phyloP scores from a whole-genome alignment of 2,113 vertebrate genomes.

The Microcebus ravelobensis region DNA sequence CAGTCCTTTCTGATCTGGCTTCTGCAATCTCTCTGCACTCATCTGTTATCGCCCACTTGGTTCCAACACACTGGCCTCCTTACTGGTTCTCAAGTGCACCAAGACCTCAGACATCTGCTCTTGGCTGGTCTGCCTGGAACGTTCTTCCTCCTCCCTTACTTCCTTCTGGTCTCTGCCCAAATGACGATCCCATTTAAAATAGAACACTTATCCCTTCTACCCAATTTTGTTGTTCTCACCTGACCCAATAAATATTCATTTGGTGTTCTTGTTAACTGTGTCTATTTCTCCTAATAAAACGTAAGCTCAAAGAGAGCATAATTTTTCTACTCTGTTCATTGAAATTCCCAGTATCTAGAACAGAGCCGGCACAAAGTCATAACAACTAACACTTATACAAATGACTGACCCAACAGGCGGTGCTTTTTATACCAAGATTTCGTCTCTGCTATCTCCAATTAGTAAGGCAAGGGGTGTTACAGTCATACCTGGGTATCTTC shows the following conservation, averaged over 20 bases:
- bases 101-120: neutral
- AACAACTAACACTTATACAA: neutral
- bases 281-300: neutral
- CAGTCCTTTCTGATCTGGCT: rapidly evolving
- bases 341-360: neutral
- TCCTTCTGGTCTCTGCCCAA: neutral
- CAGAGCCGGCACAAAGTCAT: neutral
- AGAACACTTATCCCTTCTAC: neutral
- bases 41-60: rapidly evolving
- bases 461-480: too few species aligned
- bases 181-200: neutral
- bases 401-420: neutral
- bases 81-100: neutral
- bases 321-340: neutral
- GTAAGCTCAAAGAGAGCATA: neutral
- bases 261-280: neutral
- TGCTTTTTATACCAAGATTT: neutral
- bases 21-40: neutral
- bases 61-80: neutral
- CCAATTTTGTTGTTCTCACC: neutral
- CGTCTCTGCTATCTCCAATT: neutral
- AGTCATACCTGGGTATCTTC: too few species aligned
- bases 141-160: neutral
- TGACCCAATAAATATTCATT: neutral
- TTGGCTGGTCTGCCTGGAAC: neutral